phyloP scores from a whole-genome alignment of 2,888 invertebrate genomes.

The Timema podura region DNA sequence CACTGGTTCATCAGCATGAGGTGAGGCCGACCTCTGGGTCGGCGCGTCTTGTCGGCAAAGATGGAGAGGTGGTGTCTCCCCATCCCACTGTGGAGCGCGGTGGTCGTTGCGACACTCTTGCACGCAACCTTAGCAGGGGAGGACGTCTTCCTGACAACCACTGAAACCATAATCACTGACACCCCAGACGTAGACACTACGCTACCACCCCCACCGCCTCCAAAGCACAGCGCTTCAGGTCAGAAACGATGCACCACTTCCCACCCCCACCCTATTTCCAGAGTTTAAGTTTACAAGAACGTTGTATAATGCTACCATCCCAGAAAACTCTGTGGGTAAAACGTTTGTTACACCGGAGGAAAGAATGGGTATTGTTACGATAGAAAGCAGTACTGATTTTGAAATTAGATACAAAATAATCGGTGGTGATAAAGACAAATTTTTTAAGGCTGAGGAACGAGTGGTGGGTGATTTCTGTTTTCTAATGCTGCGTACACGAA shows the following conservation, averaged over 20 bases:
- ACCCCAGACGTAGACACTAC: background rate
- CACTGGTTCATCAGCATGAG: no score
- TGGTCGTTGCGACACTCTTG: background rate
- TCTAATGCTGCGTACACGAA: constrained; percentile 80
- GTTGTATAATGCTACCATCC: constrained; percentile 82
- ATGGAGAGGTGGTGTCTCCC: background rate
- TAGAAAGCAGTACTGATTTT: constrained; percentile 39
- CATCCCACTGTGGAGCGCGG: background rate
- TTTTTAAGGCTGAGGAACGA: constrained; percentile 89
- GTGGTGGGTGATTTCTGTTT: constrained; percentile 94
- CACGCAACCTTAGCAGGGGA: no score
- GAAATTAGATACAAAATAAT: constrained; percentile 82
- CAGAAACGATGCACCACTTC: constrained; percentile 24
- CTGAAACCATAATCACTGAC: background rate
- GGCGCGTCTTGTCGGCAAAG: no score
- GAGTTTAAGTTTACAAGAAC: constrained; percentile 67
- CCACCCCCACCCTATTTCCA: constrained; percentile 26
- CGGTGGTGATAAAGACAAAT: constrained; percentile 80
- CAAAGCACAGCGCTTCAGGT: constrained; percentile 14
- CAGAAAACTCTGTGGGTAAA: constrained; percentile 88
- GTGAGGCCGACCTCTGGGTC: no score
- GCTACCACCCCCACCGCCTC: constrained; percentile 6
- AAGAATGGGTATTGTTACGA: constrained; percentile 72
- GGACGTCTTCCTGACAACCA: background rate
- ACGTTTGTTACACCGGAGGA: constrained; percentile 72